A percentile compares a stretch with the other conserved stretches of the same genome.
These are phyloP conservation scores for Acrocephalus kingi DNA, from an alignment of 2,113 vertebrate genomes.

Conservation along the genomic window DNA sequence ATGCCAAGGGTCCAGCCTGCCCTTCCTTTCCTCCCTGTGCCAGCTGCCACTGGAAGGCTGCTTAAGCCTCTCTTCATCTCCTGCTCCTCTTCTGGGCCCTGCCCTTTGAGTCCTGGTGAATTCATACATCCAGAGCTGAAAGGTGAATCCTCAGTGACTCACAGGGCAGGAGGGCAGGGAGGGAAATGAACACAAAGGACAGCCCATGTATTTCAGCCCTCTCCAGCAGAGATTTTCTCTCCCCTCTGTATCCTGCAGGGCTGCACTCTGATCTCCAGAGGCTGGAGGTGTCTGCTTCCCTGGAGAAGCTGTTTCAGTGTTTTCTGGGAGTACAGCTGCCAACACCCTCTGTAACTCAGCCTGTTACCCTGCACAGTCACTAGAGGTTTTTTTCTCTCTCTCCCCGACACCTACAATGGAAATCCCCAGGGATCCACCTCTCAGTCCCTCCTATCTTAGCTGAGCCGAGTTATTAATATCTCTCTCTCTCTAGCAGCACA, in stretches of 20 bases:
- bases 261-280: neutral
- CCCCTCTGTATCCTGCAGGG: neutral
- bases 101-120: neutral
- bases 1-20: neutral
- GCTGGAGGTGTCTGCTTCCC: neutral
- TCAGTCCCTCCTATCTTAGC: neutral
- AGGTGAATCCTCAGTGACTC: neutral
- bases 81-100: neutral
- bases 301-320: neutral
- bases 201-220: neutral
- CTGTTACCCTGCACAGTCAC: neutral
- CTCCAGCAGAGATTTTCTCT: neutral
- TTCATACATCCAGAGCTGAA: neutral
- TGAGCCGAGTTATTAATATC: neutral
- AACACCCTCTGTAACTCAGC: neutral
- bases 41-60: neutral
- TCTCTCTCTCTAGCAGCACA: neutral
- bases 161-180: neutral
- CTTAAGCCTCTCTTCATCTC: neutral
- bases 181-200: neutral
- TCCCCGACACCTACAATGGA: neutral
- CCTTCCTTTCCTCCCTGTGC: neutral
- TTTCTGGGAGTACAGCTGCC: neutral
- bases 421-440: neutral
- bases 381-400: neutral